Evolutionary conservation across 2,888 invertebrate species (phyloP).

Genomic region (Heliconius hortense): DNA sequence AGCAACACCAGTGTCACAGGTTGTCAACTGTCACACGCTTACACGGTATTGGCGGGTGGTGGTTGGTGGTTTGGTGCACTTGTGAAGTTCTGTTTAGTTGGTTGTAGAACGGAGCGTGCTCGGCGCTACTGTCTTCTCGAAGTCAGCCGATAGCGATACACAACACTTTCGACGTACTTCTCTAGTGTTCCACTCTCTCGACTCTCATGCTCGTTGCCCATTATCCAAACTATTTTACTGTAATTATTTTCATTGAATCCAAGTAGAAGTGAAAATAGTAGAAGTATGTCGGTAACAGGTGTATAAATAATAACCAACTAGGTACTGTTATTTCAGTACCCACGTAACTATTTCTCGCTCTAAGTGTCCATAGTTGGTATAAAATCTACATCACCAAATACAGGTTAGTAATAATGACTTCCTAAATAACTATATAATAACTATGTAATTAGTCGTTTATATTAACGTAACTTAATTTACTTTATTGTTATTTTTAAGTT

Average conservation of each 20-base stretch:
- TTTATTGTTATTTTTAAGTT: neutral
- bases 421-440: neutral
- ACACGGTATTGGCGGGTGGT: neutral
- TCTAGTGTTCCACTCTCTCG: neutral
- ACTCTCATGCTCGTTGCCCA: neutral
- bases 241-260: neutral
- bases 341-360: conserved; percentile 28
- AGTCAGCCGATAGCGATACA: neutral
- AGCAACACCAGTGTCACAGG: neutral
- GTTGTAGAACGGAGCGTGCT: neutral
- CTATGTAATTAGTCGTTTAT: neutral
- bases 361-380: conserved; percentile 23
- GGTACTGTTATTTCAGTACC: conserved; percentile 36
- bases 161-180: conserved; percentile 9
- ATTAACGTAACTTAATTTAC: neutral
- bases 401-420: conserved; percentile 26
- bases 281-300: conserved; percentile 32
- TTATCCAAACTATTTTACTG: neutral
- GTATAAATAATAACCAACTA: conserved; percentile 29
- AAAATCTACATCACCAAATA: conserved; percentile 4
- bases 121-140: neutral
- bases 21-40: neutral
- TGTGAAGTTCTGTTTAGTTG: neutral
- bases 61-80: neutral
- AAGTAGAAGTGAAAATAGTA: neutral